Evolutionary conservation across 2,113 vertebrate genomes (phyloP).

Genomic region (Laterallus jamaicensis): DNA sequence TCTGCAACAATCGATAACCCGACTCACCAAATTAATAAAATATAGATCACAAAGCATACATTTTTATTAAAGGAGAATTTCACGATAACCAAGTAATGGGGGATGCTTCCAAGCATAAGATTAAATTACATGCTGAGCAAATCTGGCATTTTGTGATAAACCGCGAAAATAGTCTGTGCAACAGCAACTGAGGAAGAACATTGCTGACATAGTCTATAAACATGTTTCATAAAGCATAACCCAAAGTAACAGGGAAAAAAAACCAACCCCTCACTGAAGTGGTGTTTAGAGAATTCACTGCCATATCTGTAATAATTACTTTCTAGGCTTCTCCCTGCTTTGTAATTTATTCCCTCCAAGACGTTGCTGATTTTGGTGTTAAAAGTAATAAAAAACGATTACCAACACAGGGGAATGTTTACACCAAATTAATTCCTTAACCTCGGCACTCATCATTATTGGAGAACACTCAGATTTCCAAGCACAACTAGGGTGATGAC

Average conservation of each 20-base stretch:
- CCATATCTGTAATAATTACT: neutral
- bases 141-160: conserved; percentile 76
- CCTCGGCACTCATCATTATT: neutral
- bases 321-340: neutral
- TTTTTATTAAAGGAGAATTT: conserved; percentile 76
- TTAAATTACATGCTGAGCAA: conserved; percentile 75
- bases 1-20: conserved; percentile 58
- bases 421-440: neutral
- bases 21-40: conserved; percentile 69
- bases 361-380: neutral
- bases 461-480: neutral
- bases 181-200: conserved; percentile 32
- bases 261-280: neutral
- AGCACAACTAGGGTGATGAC: neutral
- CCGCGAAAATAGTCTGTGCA: conserved; percentile 51
- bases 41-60: conserved; percentile 63
- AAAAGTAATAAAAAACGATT: neutral
- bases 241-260: neutral
- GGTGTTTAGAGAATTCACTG: neutral
- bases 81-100: conserved; percentile 65
- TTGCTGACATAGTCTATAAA: conserved; percentile 57
- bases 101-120: conserved; percentile 73
- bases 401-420: neutral
- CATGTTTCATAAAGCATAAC: conserved; percentile 37
- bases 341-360: neutral